Conservation (phyloP, 2,888 invertebrate species). For the Meteorus cinctellus region DNA sequence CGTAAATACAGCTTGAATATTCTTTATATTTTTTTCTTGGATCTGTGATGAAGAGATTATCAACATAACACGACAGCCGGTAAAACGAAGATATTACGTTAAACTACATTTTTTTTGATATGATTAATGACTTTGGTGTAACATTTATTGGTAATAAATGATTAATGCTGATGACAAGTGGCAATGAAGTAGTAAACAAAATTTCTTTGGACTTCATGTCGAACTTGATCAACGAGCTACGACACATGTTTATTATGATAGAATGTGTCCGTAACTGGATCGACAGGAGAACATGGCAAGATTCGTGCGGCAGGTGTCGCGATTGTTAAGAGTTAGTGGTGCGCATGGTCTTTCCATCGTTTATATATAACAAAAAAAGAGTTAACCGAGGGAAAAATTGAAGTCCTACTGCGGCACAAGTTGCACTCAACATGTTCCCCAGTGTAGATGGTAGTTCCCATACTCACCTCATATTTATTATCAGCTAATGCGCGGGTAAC, state of each 20-base stretch:
- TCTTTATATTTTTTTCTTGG: constrained; percentile 4
- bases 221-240: constrained; percentile 44
- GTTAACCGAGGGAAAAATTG: neutral
- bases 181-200: constrained; percentile 1
- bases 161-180: constrained; percentile 32
- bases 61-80: constrained; percentile 33
- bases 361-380: constrained; percentile 22
- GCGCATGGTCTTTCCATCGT: constrained; percentile 38
- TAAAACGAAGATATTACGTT: constrained; percentile 1
- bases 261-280: constrained; percentile 62
- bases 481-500: neutral
- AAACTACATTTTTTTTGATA: constrained; percentile 55
- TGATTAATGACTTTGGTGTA: neutral
- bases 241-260: constrained; percentile 59
- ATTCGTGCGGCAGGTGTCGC: constrained; percentile 60
- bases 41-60: constrained; percentile 36
- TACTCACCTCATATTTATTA: neutral
- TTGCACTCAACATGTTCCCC: neutral
- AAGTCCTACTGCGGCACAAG: constrained; percentile 12
- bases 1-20: constrained; percentile 14
- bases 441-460: neutral
- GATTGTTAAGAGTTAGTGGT: constrained; percentile 31
- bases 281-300: constrained; percentile 51
- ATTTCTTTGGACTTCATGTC: constrained; percentile 48
- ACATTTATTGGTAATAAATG: constrained; percentile 17